Conservation (phyloP, 2,888 invertebrate genomes). For the Blera fallax region DNA sequence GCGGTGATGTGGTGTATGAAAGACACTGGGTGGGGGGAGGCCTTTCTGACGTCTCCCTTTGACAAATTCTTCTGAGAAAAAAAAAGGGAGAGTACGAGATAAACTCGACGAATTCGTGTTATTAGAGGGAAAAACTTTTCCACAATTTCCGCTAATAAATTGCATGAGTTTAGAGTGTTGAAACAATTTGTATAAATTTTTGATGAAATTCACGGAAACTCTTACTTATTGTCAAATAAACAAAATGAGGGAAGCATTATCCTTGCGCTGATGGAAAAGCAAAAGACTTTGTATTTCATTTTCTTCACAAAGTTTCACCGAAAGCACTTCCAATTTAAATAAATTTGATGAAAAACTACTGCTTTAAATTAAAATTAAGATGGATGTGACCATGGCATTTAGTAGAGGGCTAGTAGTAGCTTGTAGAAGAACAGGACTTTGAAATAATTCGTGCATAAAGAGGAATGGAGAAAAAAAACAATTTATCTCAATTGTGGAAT, state of each 20-base stretch:
- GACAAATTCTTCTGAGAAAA: neutral
- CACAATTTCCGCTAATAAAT: slow-evolving; percentile 15
- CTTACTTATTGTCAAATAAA: slow-evolving; percentile 15
- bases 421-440: neutral
- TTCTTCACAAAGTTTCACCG: neutral
- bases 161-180: neutral
- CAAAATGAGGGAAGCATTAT: neutral
- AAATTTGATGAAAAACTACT: neutral
- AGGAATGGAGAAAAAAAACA: neutral
- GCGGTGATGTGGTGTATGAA: neutral
- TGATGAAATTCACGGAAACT: neutral
- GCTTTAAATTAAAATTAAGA: neutral
- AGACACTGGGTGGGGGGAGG: neutral
- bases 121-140: neutral
- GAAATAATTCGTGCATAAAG: neutral
- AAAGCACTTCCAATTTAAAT: neutral
- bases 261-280: too few relatives aligned
- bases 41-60: neutral
- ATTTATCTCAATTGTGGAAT: neutral
- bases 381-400: neutral
- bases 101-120: neutral
- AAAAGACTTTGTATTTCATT: neutral
- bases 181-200: slow-evolving; percentile 12
- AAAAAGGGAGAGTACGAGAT: neutral
- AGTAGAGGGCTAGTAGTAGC: neutral